Evolutionary conservation across 2,797 vertebrate species (phyloP).

Genomic region (Megaceryle alcyon): DNA sequence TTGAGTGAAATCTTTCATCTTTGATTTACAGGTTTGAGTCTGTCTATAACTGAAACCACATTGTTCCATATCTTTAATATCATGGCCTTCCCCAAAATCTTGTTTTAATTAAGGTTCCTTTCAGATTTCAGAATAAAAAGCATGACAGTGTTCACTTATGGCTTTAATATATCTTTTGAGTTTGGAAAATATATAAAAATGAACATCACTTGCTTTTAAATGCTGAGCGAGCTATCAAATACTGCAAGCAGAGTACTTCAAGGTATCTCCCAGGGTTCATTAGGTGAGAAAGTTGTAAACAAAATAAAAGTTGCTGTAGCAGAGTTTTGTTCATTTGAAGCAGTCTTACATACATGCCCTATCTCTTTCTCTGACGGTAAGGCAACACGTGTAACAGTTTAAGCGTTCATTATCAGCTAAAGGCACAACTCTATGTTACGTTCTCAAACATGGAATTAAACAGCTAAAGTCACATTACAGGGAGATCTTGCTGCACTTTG

Average conservation of each 20-base stretch:
- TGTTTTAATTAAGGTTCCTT: constrained; percentile 84
- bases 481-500: constrained; percentile 45
- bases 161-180: constrained; percentile 83
- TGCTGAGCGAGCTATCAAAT: constrained; percentile 73
- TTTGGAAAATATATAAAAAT: constrained; percentile 80
- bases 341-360: constrained; percentile 59
- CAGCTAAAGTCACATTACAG: constrained; percentile 34
- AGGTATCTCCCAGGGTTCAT: constrained; percentile 60
- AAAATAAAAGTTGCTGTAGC: constrained; percentile 63
- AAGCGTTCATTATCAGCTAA: constrained; percentile 66
- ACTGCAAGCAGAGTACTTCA: constrained; percentile 63
- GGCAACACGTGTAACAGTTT: constrained; percentile 75
- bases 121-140: constrained; percentile 81
- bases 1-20: constrained; percentile 86
- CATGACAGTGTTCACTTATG: constrained; percentile 85
- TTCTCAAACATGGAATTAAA: constrained; percentile 47
- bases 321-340: constrained; percentile 63
- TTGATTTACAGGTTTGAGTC: constrained; percentile 84
- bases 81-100: constrained; percentile 75
- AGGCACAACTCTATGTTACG: constrained; percentile 70
- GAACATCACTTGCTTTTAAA: constrained; percentile 77
- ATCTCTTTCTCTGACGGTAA: constrained; percentile 69
- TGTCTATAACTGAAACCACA: constrained; percentile 79
- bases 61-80: constrained; percentile 83
- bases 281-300: constrained; percentile 63